phyloP scores from a whole-genome alignment of 2,888 invertebrate genomes.

The Melieria crassipennis region DNA sequence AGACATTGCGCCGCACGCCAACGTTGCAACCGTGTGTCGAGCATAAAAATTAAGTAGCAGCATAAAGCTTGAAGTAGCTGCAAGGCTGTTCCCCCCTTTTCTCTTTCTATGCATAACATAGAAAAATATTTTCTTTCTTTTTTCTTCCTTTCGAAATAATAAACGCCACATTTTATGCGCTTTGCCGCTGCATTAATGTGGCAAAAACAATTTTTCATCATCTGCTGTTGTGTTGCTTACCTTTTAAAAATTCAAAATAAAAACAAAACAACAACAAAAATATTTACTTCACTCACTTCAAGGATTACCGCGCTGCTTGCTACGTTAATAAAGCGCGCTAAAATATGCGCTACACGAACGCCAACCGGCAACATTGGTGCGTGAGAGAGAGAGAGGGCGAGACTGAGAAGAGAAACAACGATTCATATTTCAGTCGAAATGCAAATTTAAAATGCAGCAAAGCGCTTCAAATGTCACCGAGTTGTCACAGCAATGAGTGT shows the following conservation, averaged over 20 bases:
- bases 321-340: constrained; percentile 20
- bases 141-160: not conserved
- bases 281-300: not conserved
- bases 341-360: not conserved
- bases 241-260: not conserved
- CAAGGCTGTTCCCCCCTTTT: not conserved
- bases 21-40: not conserved
- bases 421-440: constrained; percentile 15
- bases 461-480: constrained; percentile 25
- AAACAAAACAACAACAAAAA: not conserved
- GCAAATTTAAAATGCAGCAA: constrained; percentile 27
- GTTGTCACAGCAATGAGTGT: constrained; percentile 13
- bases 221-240: not conserved
- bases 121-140: too few species aligned
- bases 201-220: constrained; percentile 5
- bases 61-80: not conserved
- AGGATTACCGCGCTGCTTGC: constrained; percentile 18
- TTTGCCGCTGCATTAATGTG: constrained; percentile 7
- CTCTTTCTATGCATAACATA: too few species aligned
- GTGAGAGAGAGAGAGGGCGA: not conserved
- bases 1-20: not conserved
- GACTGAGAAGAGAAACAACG: not conserved
- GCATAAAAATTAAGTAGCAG: too few species aligned
- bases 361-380: not conserved
- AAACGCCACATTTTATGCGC: constrained; percentile 2